A percentile compares a stretch with the other conserved stretches of the same genome.
Evolutionary conservation across 2,797 vertebrate genomes (phyloP).

Genomic region (Oryzias sinensis): DNA sequence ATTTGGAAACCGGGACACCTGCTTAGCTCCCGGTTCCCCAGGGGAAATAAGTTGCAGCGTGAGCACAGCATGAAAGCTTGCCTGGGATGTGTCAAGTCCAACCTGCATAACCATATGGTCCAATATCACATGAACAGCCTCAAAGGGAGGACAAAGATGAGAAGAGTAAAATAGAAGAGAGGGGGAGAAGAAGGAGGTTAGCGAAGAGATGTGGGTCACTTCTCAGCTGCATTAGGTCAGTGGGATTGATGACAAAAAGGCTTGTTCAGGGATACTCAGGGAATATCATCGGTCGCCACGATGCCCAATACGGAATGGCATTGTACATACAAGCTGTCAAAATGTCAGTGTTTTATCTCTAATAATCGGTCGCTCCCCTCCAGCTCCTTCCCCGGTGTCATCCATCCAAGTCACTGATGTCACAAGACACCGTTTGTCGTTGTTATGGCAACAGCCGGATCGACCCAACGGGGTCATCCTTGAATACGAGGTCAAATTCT

Average conservation of each 20-base stretch:
- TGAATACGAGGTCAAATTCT: slow-evolving; percentile 99
- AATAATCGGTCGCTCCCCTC: slow-evolving; percentile 11
- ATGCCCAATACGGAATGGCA: background rate
- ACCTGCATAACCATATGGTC: slow-evolving; percentile 65
- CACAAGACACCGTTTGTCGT: slow-evolving; percentile 90
- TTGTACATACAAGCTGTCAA: background rate
- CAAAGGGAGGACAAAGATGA: slow-evolving; percentile 37
- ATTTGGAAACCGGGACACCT: slow-evolving; percentile 62
- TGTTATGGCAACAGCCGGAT: slow-evolving; percentile 95
- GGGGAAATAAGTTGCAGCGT: slow-evolving; percentile 68
- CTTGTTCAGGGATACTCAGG: background rate
- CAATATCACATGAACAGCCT: slow-evolving; percentile 46
- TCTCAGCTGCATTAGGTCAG: slow-evolving; percentile 49
- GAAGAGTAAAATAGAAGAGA: slow-evolving; percentile 19
- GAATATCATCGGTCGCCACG: background rate
- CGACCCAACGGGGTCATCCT: slow-evolving; percentile 96
- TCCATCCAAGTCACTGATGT: slow-evolving; percentile 93
- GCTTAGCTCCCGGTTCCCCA: slow-evolving; percentile 57
- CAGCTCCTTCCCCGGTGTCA: slow-evolving; percentile 93
- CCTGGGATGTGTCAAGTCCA: slow-evolving; percentile 63
- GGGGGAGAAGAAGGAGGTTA: slow-evolving; percentile 22
- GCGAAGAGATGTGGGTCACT: slow-evolving; percentile 47
- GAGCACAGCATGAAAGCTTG: slow-evolving; percentile 50
- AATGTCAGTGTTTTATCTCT: slow-evolving; percentile 20
- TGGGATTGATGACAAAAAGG: slow-evolving; percentile 43